These are phyloP conservation scores for Dynastes maya DNA, from an alignment of 2,888 invertebrate genomes.

Conservation along the genomic window DNA sequence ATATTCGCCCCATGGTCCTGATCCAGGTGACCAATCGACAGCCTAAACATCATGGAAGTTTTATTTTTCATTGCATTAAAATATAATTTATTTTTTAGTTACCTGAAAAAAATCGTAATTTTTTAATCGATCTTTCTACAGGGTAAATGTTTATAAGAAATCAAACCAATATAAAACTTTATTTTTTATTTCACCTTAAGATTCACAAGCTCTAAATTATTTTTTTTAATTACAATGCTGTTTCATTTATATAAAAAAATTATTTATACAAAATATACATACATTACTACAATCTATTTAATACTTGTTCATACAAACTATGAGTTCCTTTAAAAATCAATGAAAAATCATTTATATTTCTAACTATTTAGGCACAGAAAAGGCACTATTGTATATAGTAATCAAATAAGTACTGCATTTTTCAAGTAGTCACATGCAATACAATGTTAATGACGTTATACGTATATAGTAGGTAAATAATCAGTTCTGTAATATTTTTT, in stretches of 20 bases:
- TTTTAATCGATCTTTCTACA: too few relatives aligned
- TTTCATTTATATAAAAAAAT: constrained; percentile 57
- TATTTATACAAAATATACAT: constrained; percentile 68
- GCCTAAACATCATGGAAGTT: too few relatives aligned
- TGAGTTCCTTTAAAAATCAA: constrained; percentile 41
- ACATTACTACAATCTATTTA: constrained; percentile 60
- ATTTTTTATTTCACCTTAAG: constrained; percentile 63
- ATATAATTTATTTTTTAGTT: too few relatives aligned
- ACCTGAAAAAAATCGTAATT: too few relatives aligned
- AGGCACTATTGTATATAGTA: constrained; percentile 66
- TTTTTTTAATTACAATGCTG: constrained; percentile 67
- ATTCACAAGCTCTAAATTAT: constrained; percentile 68
- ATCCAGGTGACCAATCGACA: too few relatives aligned
- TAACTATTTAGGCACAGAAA: constrained; percentile 62
- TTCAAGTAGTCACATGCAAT: constrained; percentile 51
- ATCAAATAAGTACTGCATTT: constrained; percentile 64
- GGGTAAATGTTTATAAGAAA: background rate
- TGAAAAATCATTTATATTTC: constrained; percentile 48
- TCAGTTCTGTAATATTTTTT: constrained; percentile 39
- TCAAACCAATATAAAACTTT: constrained; percentile 29
- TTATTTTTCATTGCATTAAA: too few relatives aligned
- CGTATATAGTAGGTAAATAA: constrained; percentile 6
- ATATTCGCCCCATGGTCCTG: too few relatives aligned
- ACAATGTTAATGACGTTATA: constrained; percentile 46
- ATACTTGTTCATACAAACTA: constrained; percentile 57